A percentile compares a stretch with the other conserved stretches of the same genome.
Evolutionary conservation across 2,888 invertebrate species (phyloP).

Genomic region (Acrobeloides nanus): DNA sequence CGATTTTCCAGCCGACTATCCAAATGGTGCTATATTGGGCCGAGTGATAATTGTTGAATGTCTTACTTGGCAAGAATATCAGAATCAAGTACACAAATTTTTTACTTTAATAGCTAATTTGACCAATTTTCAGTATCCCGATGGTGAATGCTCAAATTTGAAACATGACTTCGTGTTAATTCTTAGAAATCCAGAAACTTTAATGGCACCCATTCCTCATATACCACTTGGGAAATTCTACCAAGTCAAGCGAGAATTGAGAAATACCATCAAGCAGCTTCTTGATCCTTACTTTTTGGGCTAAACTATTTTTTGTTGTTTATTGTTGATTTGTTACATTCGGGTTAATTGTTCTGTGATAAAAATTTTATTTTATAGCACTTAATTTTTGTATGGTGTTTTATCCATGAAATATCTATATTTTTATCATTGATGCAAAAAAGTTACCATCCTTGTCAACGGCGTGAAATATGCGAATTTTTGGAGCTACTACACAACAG

Average conservation of each 20-base stretch:
- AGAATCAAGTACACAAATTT: constrained; percentile 16
- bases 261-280: constrained; percentile 14
- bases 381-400: not conserved
- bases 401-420: no score
- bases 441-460: no score
- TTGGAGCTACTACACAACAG: no score
- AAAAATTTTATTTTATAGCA: not conserved
- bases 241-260: constrained; percentile 30
- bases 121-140: constrained; percentile 4
- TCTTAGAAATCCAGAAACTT: not conserved
- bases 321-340: not conserved
- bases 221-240: constrained; percentile 17
- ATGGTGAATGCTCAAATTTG: constrained; percentile 8
- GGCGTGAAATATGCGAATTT: no score
- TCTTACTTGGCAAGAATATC: constrained; percentile 12
- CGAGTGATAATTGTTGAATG: constrained; percentile 9
- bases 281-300: no score
- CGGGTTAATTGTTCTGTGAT: not conserved
- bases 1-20: no score
- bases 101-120: not conserved
- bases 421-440: no score
- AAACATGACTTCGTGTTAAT: constrained; percentile 7
- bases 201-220: constrained; percentile 1
- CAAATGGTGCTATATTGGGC: constrained; percentile 14
- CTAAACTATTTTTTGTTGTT: no score